phyloP scores from a whole-genome alignment of 2,888 invertebrate species.

The Antitype chi region DNA sequence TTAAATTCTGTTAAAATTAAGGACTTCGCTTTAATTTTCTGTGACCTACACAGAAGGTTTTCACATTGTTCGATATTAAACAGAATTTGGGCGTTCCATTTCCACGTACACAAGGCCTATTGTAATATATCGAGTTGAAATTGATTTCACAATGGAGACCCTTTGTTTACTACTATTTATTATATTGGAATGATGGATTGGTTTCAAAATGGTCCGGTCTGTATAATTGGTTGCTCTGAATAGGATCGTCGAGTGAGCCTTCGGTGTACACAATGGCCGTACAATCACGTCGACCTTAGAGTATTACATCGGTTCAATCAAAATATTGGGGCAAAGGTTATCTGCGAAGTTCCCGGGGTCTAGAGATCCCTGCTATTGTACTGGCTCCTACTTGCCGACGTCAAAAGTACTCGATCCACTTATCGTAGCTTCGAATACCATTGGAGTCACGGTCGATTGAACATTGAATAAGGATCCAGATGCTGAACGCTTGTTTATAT shows the following conservation, averaged over 20 bases:
- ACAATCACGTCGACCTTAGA: slow-evolving; percentile 83
- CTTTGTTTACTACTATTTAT: slow-evolving; percentile 71
- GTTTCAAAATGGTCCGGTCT: slow-evolving; percentile 76
- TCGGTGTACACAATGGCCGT: slow-evolving; percentile 75
- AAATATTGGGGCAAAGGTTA: slow-evolving; percentile 88
- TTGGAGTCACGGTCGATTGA: slow-evolving; percentile 84
- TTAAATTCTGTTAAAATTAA: slow-evolving; percentile 70
- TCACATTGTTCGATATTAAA: slow-evolving; percentile 51
- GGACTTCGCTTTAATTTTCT: slow-evolving; percentile 53
- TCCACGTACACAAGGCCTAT: slow-evolving; percentile 56
- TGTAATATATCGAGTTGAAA: slow-evolving; percentile 57
- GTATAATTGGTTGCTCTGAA: slow-evolving; percentile 79
- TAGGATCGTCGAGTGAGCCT: slow-evolving; percentile 72
- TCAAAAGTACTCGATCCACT: slow-evolving; percentile 80
- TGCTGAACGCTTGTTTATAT: slow-evolving; percentile 71
- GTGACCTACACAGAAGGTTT: slow-evolving; percentile 49
- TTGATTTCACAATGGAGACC: slow-evolving; percentile 67
- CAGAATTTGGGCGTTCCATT: slow-evolving; percentile 46
- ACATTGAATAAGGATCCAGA: slow-evolving; percentile 78
- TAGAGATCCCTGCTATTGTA: slow-evolving; percentile 73
- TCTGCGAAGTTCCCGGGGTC: slow-evolving; percentile 70
- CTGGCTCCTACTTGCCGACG: slow-evolving; percentile 74
- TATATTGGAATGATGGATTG: slow-evolving; percentile 72
- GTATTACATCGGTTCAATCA: slow-evolving; percentile 84
- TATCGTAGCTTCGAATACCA: slow-evolving; percentile 80